Evolutionary conservation across 1,140 invertebrate species (phyloP).

Genomic region (Pseudachorutes palmiensis): DNA sequence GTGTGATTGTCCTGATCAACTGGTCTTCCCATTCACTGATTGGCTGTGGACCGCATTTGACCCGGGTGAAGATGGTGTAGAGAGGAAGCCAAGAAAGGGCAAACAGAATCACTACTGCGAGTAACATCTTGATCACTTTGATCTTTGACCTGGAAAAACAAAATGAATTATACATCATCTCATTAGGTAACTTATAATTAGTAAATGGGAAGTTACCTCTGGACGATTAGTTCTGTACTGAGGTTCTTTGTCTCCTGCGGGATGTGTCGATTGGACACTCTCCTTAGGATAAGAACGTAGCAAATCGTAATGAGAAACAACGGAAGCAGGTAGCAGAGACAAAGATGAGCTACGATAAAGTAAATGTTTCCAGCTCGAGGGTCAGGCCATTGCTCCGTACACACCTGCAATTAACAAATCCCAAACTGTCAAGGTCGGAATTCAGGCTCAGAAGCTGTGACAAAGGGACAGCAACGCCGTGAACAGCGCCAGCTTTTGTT

Average conservation of each 20-base stretch:
- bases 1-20: slow-evolving; percentile 43
- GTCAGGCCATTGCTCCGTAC: slow-evolving; percentile 43
- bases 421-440: too few species aligned
- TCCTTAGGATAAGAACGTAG: slow-evolving; percentile 45
- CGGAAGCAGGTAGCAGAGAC: slow-evolving; percentile 48
- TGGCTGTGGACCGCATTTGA: slow-evolving; percentile 40
- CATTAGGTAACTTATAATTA: too few species aligned
- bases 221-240: slow-evolving; percentile 37
- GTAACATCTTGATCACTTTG: slow-evolving; percentile 53
- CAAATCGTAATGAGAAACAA: slow-evolving; percentile 45
- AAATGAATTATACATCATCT: slow-evolving; percentile 12
- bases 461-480: too few species aligned
- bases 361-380: slow-evolving; percentile 42
- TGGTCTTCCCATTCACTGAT: slow-evolving; percentile 36
- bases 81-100: slow-evolving; percentile 54
- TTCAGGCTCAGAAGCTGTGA: too few species aligned
- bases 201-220: too few species aligned
- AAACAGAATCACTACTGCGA: slow-evolving; percentile 51
- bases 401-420: slow-evolving; percentile 38
- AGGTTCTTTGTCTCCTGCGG: slow-evolving; percentile 39
- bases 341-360: slow-evolving; percentile 48
- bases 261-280: slow-evolving; percentile 41
- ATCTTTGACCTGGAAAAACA: slow-evolving; percentile 41
- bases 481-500: too few species aligned
- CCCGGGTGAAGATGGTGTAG: slow-evolving; percentile 45